Conservation (phyloP, 2,888 invertebrate genomes). For the Orthonevra nobilis region DNA sequence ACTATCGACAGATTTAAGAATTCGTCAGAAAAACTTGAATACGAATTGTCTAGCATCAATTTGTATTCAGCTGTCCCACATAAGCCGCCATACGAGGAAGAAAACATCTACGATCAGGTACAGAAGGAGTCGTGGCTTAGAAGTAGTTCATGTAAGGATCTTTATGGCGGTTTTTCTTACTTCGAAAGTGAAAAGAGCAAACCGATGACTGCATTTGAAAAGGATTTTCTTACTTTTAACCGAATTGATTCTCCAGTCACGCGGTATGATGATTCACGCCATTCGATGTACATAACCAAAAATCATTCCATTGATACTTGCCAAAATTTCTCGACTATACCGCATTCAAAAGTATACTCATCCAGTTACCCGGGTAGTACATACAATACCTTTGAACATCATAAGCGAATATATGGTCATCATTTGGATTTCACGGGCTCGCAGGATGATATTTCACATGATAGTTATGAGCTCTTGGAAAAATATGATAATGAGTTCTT, state of each 20-base stretch:
- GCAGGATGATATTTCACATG: conserved; percentile 93
- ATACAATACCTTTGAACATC: conserved; percentile 81
- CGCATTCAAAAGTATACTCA: conserved; percentile 89
- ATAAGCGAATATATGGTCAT: conserved; percentile 82
- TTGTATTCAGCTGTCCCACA: conserved; percentile 81
- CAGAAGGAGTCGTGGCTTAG: conserved; percentile 84
- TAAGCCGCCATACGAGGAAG: conserved; percentile 75
- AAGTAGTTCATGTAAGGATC: conserved; percentile 90
- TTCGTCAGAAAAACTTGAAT: conserved; percentile 81
- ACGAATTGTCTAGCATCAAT: conserved; percentile 82
- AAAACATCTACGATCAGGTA: conserved; percentile 78
- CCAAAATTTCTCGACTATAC: conserved; percentile 83
- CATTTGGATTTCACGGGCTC: conserved; percentile 83
- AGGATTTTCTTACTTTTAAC: conserved; percentile 80
- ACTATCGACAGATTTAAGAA: conserved; percentile 74
- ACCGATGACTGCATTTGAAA: conserved; percentile 80
- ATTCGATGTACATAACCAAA: conserved; percentile 83
- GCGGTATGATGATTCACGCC: conserved; percentile 86
- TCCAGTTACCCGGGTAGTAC: conserved; percentile 92
- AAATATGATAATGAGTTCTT: conserved; percentile 83
- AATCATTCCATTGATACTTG: conserved; percentile 85
- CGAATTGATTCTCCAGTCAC: conserved; percentile 86
- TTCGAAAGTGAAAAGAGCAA: conserved; percentile 82
- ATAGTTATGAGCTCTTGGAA: conserved; percentile 92
- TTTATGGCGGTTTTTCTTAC: conserved; percentile 86